Percentiles rank a stretch among this genome's conserved stretches.
Evolutionary conservation across 1,140 invertebrate species (phyloP).

Genomic region (Hestina assimilis): DNA sequence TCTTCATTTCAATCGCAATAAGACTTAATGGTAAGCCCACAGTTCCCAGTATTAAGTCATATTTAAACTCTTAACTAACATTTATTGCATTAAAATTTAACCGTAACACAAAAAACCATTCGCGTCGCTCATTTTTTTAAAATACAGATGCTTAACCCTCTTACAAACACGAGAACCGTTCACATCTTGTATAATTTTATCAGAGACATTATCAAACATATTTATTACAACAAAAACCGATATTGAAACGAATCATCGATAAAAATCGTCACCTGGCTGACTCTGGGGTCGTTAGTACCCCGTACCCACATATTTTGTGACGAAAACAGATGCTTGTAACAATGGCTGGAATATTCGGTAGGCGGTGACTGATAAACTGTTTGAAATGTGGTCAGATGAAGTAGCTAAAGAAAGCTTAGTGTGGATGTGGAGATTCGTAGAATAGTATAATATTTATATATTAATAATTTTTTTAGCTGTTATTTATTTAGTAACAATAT

Average conservation of each 20-base stretch:
- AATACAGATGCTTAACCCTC: slow-evolving; percentile 24
- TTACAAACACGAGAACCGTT: background rate
- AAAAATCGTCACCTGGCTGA: slow-evolving; percentile 45
- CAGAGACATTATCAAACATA: slow-evolving; percentile 31
- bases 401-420: slow-evolving; percentile 30
- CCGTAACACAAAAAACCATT: background rate
- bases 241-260: slow-evolving; percentile 32
- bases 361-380: slow-evolving; percentile 64
- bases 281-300: slow-evolving; percentile 46
- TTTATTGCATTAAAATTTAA: background rate
- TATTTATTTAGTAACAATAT: no score
- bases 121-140: background rate
- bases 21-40: no score
- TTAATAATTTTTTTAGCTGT: no score
- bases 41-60: no score
- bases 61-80: no score
- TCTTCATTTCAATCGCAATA: no score
- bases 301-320: slow-evolving; percentile 34
- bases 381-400: slow-evolving; percentile 36
- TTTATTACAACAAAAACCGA: slow-evolving; percentile 36
- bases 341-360: slow-evolving; percentile 65
- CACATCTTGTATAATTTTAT: slow-evolving; percentile 28
- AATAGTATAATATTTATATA: no score
- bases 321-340: slow-evolving; percentile 65
- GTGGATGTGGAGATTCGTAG: slow-evolving; percentile 41